These are phyloP conservation scores for Musca vetustissima DNA, from an alignment of 1,140 invertebrate species.

Conservation along the genomic window DNA sequence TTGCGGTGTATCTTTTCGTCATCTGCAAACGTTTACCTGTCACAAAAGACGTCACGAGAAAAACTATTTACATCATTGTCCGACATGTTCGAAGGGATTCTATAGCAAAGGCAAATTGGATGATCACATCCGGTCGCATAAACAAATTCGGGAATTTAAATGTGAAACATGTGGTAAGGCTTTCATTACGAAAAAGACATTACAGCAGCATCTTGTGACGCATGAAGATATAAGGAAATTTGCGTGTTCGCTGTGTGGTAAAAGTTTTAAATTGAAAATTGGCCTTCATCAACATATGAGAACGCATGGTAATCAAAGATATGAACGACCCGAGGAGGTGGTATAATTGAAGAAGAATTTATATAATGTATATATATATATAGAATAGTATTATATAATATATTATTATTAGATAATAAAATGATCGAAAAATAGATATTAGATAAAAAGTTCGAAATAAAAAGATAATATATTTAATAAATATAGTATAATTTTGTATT, in stretches of 20 bases:
- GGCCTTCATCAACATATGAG: constrained; percentile 22
- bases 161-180: constrained; percentile 22
- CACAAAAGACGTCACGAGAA: constrained; percentile 21
- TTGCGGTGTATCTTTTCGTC: constrained; percentile 43
- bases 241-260: constrained; percentile 22
- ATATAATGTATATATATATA: no score
- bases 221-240: constrained; percentile 16
- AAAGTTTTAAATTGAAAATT: constrained; percentile 13
- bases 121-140: constrained; percentile 23
- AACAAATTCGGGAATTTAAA: background rate
- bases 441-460: no score
- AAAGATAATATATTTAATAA: no score
- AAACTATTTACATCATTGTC: constrained; percentile 13
- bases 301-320: constrained; percentile 19
- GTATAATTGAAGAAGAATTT: no score
- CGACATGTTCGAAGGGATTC: constrained; percentile 16
- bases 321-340: no score
- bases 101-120: constrained; percentile 5
- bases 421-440: no score
- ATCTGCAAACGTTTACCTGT: background rate
- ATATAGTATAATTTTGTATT: no score
- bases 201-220: constrained; percentile 14
- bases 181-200: constrained; percentile 6
- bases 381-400: no score
- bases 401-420: no score